phyloP scores from a whole-genome alignment of 1,140 invertebrate species.

The Archivesica marissinica region DNA sequence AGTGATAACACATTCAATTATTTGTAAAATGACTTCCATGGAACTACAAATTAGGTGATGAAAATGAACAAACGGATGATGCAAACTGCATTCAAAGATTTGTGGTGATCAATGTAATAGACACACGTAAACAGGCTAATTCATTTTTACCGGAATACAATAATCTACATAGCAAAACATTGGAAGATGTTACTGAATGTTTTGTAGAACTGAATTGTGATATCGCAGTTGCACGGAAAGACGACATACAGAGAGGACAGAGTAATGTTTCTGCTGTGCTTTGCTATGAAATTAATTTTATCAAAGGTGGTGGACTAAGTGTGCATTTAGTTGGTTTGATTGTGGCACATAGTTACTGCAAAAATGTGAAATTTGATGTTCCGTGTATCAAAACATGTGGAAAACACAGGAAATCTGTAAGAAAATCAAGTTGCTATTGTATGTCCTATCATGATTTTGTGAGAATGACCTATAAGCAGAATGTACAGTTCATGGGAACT shows the following conservation, averaged over 20 bases:
- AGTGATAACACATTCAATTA: not conserved
- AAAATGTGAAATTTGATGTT: not conserved
- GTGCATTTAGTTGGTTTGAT: not conserved
- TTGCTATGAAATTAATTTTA: not conserved
- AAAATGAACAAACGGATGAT: not conserved
- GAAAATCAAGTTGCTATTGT: conserved; percentile 1
- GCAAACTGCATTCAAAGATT: not conserved
- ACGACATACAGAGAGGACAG: not conserved
- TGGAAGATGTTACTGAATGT: not conserved
- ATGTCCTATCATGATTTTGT: not conserved
- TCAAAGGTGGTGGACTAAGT: not conserved
- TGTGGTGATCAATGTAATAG: too few relatives aligned
- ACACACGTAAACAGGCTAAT: not conserved
- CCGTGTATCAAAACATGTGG: not conserved
- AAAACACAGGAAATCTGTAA: conserved; percentile 34
- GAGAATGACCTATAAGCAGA: not conserved
- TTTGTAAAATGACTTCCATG: conserved; percentile 35
- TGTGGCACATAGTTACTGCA: not conserved
- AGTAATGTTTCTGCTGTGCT: not conserved
- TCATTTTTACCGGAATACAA: conserved; percentile 4
- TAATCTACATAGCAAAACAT: conserved; percentile 34
- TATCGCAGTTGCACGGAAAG: not conserved
- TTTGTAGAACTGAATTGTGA: not conserved
- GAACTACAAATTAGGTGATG: not conserved
- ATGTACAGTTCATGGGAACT: not conserved